Evolutionary conservation across 2,113 vertebrate species (phyloP).

Genomic region (Cyanoramphus novaezelandiae): DNA sequence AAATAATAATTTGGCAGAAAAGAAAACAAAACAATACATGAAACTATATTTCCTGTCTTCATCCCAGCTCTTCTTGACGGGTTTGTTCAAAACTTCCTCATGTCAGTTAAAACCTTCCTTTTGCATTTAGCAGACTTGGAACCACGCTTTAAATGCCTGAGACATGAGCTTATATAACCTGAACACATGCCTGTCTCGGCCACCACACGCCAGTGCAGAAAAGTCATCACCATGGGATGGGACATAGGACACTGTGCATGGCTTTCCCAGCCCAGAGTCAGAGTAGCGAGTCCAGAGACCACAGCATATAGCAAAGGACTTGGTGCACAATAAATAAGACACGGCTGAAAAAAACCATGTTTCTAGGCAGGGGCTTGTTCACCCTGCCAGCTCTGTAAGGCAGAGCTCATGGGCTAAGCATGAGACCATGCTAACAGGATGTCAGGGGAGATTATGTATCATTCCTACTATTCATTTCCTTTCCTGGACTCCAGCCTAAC

Average conservation of each 20-base stretch:
- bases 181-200: background rate
- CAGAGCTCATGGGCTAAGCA: constrained; percentile 26
- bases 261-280: background rate
- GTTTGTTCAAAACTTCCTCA: background rate
- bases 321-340: background rate
- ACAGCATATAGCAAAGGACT: background rate
- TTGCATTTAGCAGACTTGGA: background rate
- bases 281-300: background rate
- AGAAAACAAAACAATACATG: background rate
- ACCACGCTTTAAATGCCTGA: background rate
- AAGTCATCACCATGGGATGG: background rate
- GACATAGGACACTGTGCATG: fast-evolving
- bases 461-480: constrained; percentile 62
- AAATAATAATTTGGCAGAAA: background rate
- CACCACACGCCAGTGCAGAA: fast-evolving
- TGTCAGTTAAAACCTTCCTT: background rate
- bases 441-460: constrained; percentile 57
- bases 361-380: background rate
- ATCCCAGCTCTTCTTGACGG: background rate
- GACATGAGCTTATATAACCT: background rate
- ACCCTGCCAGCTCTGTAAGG: constrained; percentile 3
- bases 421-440: constrained; percentile 17
- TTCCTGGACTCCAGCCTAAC: constrained; percentile 65
- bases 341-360: background rate
- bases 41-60: background rate